Evolutionary conservation across 1,140 invertebrate genomes (phyloP), one percentile per base, ranked within the genome.

Genomic region (Cephus cinctus): DNA sequence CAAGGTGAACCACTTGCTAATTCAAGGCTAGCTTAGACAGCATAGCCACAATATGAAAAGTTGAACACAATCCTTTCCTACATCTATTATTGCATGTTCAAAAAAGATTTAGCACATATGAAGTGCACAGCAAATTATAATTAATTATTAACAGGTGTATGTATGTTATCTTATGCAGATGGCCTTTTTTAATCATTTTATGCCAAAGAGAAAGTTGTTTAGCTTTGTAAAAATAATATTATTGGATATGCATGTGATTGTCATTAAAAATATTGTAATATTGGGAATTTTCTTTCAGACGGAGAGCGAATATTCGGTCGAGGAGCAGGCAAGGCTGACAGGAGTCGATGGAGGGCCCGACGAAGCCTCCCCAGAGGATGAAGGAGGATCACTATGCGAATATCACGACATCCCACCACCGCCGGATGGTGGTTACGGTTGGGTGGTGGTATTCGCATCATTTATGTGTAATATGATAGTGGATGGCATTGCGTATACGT

Each of bases 401-500:
- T 88, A 88, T 61, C 82, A 84, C 48, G 87, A 89, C 52, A 79
- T 91, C 38, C 89, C 90, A 12, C 87, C 89, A 38, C 88, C 89
- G 9, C 89, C 90, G 5, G 89, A 92, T 65, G 89, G 89, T 27
- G 90, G 89, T 16, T 94, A 91, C 75, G 94, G 92, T 20, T 96
- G 94, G 93, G 87, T 93, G 34, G 71, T 98, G 50, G 95, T 98
- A 20, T 86, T 96, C 59, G 94, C 92, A 34, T 95, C 92, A 5
- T 99, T 99, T 75, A 86, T 98, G 83, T 96, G 94, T 72, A 98
- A 98, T 82, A 87, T 98, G 78, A 91, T 98, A 52, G 93, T 98
- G n/a, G 96, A 99, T 70, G 96, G 96, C 50, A 93, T 96, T 25
- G 91, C 92, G 3, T 95, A 96, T 75, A 94, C 91, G 3, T 96